Base-by-base conservation (phyloP, 2,113 vertebrate species). In the Marmota flaviventris region DNA sequence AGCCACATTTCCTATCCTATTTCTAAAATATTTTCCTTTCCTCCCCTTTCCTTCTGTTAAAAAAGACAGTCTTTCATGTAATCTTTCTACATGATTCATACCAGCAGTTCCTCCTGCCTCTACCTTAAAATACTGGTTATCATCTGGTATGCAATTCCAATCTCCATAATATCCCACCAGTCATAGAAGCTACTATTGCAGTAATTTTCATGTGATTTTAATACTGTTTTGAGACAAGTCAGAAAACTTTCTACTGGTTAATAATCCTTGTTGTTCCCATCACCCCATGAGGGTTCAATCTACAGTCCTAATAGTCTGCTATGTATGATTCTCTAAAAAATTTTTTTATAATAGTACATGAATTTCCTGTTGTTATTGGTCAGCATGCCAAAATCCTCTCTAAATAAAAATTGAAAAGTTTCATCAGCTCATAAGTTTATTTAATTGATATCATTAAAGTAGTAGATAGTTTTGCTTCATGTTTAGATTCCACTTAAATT, bases 401-500 rank as follows among this genome's bases (percentile, higher is more conserved):
- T 85, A 88, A 96, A 93, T 94, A 96, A 45, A 97, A 93, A 39
- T 90, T 96, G 45, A 63, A 89, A 16, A 29, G 73, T 89, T 93
- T 92, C 82, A 88, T 63, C 77, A 85, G 27, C 34, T 96, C 22
- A 9, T 95, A 97, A 73, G 22, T 93, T 95, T 82, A 92, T 85
- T 91, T 96, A 94, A 95, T 83, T 95, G 78, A 97, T 76, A 84
- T 89, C 58, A 91, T 93, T 83, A 83, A 94, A 77, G 27, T 67
- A 93, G 73, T 77, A 91, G 77, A 91, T 11, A 94, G 27, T 48
- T 27, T 85, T 83, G 24, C 78, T 95, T 82, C 53, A 75, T 89
- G 56, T 86, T 93, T 92, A 53, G 69, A 84, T 89, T 95, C 16
- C 25, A 95, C 42, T 95, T 87, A 94, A 96, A 97, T 39, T 95